These are phyloP conservation scores for Limnephilus rhombicus DNA, from an alignment of 2,888 invertebrate species.

Conservation along the genomic window DNA sequence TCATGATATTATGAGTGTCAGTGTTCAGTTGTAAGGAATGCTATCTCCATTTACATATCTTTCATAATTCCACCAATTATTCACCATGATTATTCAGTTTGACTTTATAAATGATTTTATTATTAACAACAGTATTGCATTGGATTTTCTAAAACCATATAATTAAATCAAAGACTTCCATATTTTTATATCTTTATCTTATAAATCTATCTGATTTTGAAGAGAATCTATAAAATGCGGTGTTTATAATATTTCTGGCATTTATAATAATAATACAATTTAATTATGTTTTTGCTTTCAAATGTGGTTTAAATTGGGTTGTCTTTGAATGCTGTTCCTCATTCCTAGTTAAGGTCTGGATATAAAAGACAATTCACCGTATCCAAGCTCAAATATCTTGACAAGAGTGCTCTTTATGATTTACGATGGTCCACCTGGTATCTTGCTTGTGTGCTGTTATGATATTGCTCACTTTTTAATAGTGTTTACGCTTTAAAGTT, in stretches of 20 bases:
- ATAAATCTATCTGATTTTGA: not conserved
- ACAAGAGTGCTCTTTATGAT: slow-evolving; percentile 10
- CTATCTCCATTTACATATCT: not conserved
- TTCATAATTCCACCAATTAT: not conserved
- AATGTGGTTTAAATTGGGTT: not conserved
- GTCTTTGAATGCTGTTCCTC: not conserved
- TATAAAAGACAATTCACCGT: slow-evolving; percentile 35
- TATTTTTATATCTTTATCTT: not conserved
- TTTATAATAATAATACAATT: not conserved
- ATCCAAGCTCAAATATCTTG: slow-evolving; percentile 31
- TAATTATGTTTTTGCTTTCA: not conserved
- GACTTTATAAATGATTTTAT: not conserved
- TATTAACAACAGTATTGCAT: not conserved
- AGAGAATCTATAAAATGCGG: not conserved
- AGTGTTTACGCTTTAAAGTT: slow-evolving; percentile 12
- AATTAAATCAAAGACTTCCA: not conserved
- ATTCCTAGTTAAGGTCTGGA: slow-evolving; percentile 37
- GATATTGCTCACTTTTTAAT: slow-evolving; percentile 34
- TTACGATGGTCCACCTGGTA: not conserved
- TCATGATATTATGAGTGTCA: not conserved
- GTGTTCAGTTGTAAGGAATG: not conserved
- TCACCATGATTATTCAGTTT: not conserved
- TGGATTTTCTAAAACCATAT: not conserved
- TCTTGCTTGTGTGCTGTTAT: slow-evolving; percentile 20
- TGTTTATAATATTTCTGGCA: not conserved